Percentiles rank a stretch among this genome's conserved stretches.
Conservation (phyloP, 1,140 invertebrate species). For the Atta cephalotes region DNA sequence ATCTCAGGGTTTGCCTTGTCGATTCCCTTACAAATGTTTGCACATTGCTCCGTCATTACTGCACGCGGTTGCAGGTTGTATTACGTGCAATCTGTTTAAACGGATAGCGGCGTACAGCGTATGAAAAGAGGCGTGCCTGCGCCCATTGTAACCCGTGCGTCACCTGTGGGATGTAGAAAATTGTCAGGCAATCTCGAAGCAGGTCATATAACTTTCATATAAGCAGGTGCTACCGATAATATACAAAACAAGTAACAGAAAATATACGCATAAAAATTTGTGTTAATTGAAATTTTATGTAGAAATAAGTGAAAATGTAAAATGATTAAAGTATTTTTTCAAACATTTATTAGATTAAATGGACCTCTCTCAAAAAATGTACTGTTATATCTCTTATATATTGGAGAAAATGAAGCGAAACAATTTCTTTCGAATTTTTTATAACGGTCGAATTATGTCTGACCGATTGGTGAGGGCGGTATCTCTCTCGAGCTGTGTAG, state of each 20-base stretch:
- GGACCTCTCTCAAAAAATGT: not conserved
- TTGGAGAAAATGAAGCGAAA: conserved; percentile 36
- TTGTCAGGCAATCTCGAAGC: conserved; percentile 33
- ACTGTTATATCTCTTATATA: conserved; percentile 2
- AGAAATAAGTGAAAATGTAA: too few species aligned
- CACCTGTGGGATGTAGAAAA: conserved; percentile 58
- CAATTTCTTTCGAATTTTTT: conserved; percentile 65
- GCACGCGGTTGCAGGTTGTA: conserved; percentile 10
- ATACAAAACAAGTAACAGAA: not conserved
- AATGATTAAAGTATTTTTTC: not conserved
- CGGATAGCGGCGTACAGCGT: not conserved
- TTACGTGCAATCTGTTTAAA: conserved; percentile 32
- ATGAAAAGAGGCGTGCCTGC: conserved; percentile 41
- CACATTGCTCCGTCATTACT: conserved; percentile 19
- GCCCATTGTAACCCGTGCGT: conserved; percentile 45
- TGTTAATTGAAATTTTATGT: not conserved
- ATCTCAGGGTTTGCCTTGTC: not conserved
- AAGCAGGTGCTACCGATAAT: conserved; percentile 60
- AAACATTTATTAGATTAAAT: not conserved
- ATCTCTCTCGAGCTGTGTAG: conserved; percentile 70
- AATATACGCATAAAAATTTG: not conserved
- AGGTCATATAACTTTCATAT: conserved; percentile 45
- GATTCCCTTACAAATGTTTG: not conserved
- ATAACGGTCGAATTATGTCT: conserved; percentile 72
- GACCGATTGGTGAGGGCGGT: conserved; percentile 68